These are phyloP conservation scores for Hemicordylus capensis DNA, from an alignment of 2,113 vertebrate species.

Conservation along the genomic window DNA sequence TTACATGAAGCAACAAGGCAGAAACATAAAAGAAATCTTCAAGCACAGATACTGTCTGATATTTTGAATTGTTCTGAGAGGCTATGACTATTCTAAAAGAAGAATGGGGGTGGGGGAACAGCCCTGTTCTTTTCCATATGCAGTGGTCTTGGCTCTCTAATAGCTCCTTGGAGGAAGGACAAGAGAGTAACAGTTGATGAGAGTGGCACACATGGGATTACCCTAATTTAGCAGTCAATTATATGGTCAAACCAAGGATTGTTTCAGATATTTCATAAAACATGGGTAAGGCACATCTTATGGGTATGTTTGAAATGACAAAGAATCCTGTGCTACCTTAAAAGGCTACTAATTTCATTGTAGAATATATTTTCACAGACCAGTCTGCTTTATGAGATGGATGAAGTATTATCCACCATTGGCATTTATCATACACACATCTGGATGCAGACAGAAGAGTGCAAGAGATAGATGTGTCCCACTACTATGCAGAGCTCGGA, in stretches of 20 bases:
- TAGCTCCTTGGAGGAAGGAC: neutral
- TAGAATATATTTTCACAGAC: no score
- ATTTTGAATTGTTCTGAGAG: slow-evolving; percentile 31
- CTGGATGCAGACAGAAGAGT: no score
- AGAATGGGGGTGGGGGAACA: neutral
- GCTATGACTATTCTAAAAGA: slow-evolving; percentile 12
- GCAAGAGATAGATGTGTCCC: no score
- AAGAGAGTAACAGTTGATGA: no score
- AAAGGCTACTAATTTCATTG: neutral
- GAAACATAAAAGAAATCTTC: slow-evolving; percentile 36
- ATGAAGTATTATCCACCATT: no score
- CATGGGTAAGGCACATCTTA: neutral
- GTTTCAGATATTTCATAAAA: neutral
- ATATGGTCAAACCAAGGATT: neutral
- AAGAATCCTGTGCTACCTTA: neutral
- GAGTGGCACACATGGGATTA: neutral
- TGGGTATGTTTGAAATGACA: neutral
- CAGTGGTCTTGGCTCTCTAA: neutral
- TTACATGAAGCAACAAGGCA: slow-evolving; percentile 54
- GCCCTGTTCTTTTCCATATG: neutral
- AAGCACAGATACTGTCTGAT: neutral
- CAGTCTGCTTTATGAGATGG: no score
- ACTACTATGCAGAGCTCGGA: no score
- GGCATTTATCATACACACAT: no score
- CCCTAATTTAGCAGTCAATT: neutral